Base-by-base conservation (phyloP, 2,888 invertebrate genomes). In the Synanthedon myopaeformis region DNA sequence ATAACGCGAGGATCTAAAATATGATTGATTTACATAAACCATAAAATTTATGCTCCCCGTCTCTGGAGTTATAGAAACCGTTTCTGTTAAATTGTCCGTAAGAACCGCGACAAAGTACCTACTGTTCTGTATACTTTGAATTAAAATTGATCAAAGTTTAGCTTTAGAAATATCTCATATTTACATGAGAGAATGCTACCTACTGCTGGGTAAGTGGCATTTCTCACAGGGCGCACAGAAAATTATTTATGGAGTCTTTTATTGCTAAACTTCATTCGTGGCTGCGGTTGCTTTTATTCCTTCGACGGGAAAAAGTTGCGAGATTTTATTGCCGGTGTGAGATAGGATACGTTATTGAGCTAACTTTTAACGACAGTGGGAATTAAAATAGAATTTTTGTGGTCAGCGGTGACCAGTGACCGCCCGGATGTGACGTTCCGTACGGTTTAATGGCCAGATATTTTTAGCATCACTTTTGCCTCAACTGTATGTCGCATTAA, bases 201-300 rank as follows among this genome's bases (percentile, higher is more conserved):
- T 57, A 59, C 64, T 49, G 51, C 64, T 51, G 50, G 72, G 69
- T 77, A 77, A 82, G 79, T 79, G 76, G 77, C 73, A 75, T 67
- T 76, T 77, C 78, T 72, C 80, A 72, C 70, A 75, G 76, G 77
- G 72, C 76, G 76, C 75, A 73, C 76, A 73, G 76, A 82, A 23
- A 73, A 84, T 84, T 84, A 86, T 87, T 87, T 86, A 86, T 85
- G 79, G 75, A 69, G 73, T 79, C 74, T 79, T 87, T 87, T 87
- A 87, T 87, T 81, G 84, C 82, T 74, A 75, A 87, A 87, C 84
- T 87, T 86, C 83, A 85, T 81, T 82, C 86, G 77, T 75, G 79
- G 78, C 82, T 82, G 87, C 74, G 85, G 87, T 84, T 72, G 82
- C 80, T 79, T 82, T 84, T 86, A 85, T 85, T 81, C 81, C 72